Evolutionary conservation across 2,113 vertebrate genomes (phyloP).

Genomic region (Microtus montanus): DNA sequence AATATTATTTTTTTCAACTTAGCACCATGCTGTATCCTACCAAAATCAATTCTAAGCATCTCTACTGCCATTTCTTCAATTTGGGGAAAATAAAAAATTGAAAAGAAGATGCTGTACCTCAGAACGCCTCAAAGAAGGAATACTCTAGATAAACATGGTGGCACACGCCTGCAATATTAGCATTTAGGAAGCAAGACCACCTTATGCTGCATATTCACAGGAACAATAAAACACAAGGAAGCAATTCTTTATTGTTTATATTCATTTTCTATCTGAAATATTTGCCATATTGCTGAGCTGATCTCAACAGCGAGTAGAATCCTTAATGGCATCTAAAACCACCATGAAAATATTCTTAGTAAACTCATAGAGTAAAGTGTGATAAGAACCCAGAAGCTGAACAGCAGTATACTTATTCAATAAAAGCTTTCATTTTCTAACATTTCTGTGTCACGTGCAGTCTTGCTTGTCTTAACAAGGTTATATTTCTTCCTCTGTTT

Average conservation of each 20-base stretch:
- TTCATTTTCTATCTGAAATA: neutral
- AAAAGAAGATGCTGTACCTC: neutral
- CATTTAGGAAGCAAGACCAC: neutral
- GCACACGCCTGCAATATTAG: neutral
- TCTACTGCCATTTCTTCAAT: neutral
- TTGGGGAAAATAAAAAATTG: neutral
- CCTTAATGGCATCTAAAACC: neutral
- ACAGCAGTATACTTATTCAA: neutral
- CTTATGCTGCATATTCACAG: neutral
- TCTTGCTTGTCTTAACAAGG: slow-evolving; percentile 49
- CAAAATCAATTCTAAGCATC: neutral
- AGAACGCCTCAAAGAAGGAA: slow-evolving; percentile 4
- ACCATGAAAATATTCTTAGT: neutral
- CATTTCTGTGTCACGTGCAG: slow-evolving; percentile 15
- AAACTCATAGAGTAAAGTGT: neutral
- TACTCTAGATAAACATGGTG: neutral
- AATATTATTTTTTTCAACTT: neutral
- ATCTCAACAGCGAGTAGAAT: neutral
- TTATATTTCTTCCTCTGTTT: slow-evolving; percentile 70
- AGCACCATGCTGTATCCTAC: neutral
- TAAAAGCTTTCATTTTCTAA: slow-evolving; percentile 45
- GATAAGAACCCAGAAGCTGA: neutral
- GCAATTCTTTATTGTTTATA: neutral
- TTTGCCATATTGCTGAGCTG: neutral
- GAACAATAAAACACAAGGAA: neutral